Base-by-base conservation (phyloP, 2,888 invertebrate genomes). In the Drosophila kokeensis region DNA sequence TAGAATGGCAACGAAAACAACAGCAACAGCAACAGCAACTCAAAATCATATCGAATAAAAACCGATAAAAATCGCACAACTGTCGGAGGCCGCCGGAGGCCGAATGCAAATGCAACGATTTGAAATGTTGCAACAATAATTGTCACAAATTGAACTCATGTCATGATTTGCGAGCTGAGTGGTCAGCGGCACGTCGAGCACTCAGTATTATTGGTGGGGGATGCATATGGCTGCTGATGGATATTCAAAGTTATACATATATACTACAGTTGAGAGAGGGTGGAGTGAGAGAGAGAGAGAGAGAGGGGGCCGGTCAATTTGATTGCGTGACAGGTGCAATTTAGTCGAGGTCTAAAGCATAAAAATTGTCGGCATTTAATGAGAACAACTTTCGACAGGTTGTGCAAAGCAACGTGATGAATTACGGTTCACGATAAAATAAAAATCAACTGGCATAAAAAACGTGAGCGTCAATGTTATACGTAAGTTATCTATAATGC, bases 81-180 rank as follows among this genome's bases (percentile, higher is more conserved):
- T 79, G 89, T 70, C 86, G 65, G 60, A 64, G 78, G 65, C 68
- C 65, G 79, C 79, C 79, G 74, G 78, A 71, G 79, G 76, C 79
- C 79, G 76, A 71, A 79, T 76, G 76, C 78, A 79, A 57, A 57
- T 42, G 67, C 67, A 61, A 45, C 72, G 69, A 74, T 82, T 80
- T 90, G 85, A 91, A 90, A 91, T 91, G 91, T 90, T 91, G 91
- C 91, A 90, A 91, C 82, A 90, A 91, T 91, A 91, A 91, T 91
- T 91, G 90, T 91, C 91, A 91, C 91, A 91, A 91, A 91, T 91
- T 91, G 90, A 91, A 91, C 90, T 90, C 89, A 89, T 91, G 91
- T 90, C 90, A 90, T 91, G 90, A 90, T 89, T 90, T 89, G 90
- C 85, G 81, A 82, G 82, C 60, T 49, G 55, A 42, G 50, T 45